phyloP scores from a whole-genome alignment of 2,888 invertebrate species.

The Tenthredo mesomela region DNA sequence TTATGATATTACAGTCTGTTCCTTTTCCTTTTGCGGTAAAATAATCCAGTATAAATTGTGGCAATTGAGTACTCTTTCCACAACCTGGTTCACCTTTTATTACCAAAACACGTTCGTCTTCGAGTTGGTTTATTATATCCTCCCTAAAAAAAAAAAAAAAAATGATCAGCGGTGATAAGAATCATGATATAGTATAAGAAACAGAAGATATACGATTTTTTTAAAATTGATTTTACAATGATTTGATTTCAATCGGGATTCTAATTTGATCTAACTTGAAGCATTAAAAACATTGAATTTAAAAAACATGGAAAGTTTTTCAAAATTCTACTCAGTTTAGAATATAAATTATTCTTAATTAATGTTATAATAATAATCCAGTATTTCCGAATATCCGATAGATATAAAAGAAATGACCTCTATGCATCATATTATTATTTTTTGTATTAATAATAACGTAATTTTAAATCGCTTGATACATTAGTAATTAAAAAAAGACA shows the following conservation, averaged over 20 bases:
- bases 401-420: background rate
- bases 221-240: background rate
- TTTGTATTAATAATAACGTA: background rate
- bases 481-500: background rate
- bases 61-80: slow-evolving; percentile 87
- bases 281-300: too few species aligned
- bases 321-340: background rate
- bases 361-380: background rate
- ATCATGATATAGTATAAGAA: too few species aligned
- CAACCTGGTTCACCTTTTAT: slow-evolving; percentile 87
- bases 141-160: slow-evolving; percentile 71
- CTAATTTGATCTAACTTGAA: background rate
- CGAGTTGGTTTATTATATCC: slow-evolving; percentile 79
- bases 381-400: background rate
- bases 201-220: too few species aligned
- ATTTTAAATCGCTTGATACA: background rate
- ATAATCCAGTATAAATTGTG: slow-evolving; percentile 82
- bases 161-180: background rate
- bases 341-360: background rate
- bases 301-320: background rate
- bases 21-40: slow-evolving; percentile 77
- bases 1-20: slow-evolving; percentile 80
- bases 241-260: background rate
- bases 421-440: background rate
- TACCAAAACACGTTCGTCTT: slow-evolving; percentile 80